Evolutionary conservation across 2,113 vertebrate genomes (phyloP), one percentile per base, ranked within the genome.

Genomic region (Macquaria ambigua): DNA sequence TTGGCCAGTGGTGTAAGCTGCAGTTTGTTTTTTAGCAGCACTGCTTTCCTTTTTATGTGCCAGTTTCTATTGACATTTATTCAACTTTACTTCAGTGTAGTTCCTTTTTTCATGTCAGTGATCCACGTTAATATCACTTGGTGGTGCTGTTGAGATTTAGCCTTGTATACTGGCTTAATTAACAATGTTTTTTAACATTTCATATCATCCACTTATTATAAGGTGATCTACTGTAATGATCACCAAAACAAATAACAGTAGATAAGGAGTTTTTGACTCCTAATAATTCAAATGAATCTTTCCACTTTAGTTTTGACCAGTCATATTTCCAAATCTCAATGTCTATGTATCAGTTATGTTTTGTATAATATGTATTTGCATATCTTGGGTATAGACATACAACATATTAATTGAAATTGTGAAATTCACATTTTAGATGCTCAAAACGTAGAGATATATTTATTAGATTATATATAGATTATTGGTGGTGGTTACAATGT

Each of bases 51-150:
- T 28, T 25, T 43, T 16, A 23, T 9, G 41, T 28, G 23, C 3
- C 9, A 28, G 2, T 28, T 21, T 55, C 11, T 58, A 4, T 72
- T 39, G 3, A 3, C 39, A 5, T 50, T 2, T 43, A 15, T 16
- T 46, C 1, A 25, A 12, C 12, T 58, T 25, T 6, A 11, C 31
- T 28, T 43, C 12, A 2, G 14, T 8, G 6, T 25, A 34, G 34
- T 28, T 34, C 2, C 2, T 21, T 5, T 48, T n/a, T n/a, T n/a
- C n/a, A n/a, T 21, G 4, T 41, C 0, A 6, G 0, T 43, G n/a
- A 53, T 14, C 25, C 1, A 48, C 6, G 1, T 9, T 4, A 15
- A 31, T 8, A 5, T 21, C 31, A 23, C 18, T 39, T 23, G 53
- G 31, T 82, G 71, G 62, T 68, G 62, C 63, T 64, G 23, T 41